These are phyloP conservation scores for Tipula unca DNA, from an alignment of 2,888 invertebrate genomes.

Conservation along the genomic window DNA sequence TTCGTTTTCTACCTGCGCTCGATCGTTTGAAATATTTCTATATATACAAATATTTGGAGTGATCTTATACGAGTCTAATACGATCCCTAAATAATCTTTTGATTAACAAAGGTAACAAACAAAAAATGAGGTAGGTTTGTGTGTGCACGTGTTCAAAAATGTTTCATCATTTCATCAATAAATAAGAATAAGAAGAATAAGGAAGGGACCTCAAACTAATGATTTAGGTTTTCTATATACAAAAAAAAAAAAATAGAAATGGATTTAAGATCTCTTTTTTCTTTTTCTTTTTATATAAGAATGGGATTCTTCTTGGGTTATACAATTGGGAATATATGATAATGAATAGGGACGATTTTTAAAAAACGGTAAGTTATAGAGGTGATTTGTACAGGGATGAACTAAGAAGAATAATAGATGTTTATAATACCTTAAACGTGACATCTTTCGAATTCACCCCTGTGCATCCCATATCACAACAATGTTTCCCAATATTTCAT, in stretches of 20 bases:
- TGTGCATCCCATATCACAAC: not conserved
- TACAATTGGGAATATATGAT: slow-evolving; percentile 3
- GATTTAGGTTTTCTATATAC: not conserved
- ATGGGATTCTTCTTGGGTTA: not conserved
- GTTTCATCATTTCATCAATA: not conserved
- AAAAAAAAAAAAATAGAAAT: not conserved
- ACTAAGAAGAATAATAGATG: not conserved
- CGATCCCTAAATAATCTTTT: not conserved
- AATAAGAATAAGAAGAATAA: not conserved
- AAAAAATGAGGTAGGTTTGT: not conserved
- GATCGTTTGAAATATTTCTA: no score
- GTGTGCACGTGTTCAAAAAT: not conserved
- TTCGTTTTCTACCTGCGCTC: not conserved
- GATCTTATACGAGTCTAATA: not conserved
- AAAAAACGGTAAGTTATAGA: not conserved
- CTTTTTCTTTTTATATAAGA: not conserved
- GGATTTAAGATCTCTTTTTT: not conserved
- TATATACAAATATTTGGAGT: not conserved
- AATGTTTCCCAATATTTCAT: slow-evolving; percentile 14
- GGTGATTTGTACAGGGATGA: not conserved
- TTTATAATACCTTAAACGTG: no score
- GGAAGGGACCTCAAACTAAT: slow-evolving; percentile 8
- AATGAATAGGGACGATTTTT: not conserved
- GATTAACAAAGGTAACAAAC: not conserved
- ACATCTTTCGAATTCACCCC: not conserved